Conservation (phyloP, 2,888 invertebrate species). For the Epinotia bilunana region DNA sequence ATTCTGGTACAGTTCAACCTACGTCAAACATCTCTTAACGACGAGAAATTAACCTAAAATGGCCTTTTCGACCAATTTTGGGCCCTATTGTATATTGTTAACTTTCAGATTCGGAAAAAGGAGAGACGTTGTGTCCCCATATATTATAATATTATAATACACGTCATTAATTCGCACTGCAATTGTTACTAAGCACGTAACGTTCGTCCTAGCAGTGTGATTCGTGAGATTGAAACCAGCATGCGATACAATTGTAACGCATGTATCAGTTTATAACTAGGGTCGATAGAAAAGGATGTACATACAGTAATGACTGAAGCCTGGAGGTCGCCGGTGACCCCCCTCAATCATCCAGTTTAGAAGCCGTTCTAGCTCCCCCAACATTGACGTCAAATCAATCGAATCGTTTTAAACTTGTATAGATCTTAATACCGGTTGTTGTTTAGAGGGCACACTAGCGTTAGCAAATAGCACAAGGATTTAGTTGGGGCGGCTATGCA, state of each 20-base stretch:
- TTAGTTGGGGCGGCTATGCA: too few relatives aligned
- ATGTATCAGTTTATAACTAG: constrained; percentile 24
- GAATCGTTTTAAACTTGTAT: constrained; percentile 21
- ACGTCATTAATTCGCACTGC: too few relatives aligned
- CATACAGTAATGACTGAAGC: constrained; percentile 30
- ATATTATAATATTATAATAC: too few relatives aligned
- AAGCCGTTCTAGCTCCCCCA: constrained; percentile 40
- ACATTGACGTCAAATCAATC: constrained; percentile 43
- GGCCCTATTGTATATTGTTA: too few relatives aligned
- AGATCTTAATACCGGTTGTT: background rate
- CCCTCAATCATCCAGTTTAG: constrained; percentile 47
- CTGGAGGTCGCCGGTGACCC: constrained; percentile 42
- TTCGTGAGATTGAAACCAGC: constrained; percentile 12
- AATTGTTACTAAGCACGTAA: background rate
- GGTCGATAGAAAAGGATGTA: constrained; percentile 37
- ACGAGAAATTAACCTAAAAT: too few relatives aligned
- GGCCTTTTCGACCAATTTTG: too few relatives aligned
- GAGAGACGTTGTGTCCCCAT: too few relatives aligned
- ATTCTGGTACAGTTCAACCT: too few relatives aligned
- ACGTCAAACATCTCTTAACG: too few relatives aligned
- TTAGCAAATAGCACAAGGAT: too few relatives aligned
- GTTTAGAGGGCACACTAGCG: background rate
- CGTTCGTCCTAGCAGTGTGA: background rate
- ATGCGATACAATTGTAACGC: constrained; percentile 24
- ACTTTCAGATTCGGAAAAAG: too few relatives aligned